Percentiles rank a stretch among this genome's conserved stretches.
phyloP scores from a whole-genome alignment of 2,113 vertebrate species.

The Serinus canaria region DNA sequence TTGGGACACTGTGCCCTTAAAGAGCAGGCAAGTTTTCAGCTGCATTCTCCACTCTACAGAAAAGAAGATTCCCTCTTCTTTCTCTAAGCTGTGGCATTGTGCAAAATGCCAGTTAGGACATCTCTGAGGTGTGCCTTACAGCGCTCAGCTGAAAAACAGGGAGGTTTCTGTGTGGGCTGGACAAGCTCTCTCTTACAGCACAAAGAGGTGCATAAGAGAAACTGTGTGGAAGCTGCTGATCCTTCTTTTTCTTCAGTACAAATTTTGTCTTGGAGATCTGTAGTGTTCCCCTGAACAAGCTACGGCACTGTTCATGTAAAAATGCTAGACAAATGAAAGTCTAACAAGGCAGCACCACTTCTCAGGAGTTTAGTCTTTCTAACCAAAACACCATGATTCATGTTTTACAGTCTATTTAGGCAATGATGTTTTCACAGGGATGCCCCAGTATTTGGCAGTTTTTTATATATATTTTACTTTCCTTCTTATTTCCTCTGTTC shows the following conservation, averaged over 20 bases:
- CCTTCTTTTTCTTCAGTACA: background rate
- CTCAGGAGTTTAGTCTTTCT: background rate
- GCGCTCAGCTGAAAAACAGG: background rate
- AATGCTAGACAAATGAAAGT: background rate
- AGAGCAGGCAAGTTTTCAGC: background rate
- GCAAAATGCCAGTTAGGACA: background rate
- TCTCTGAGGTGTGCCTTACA: background rate
- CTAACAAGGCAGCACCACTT: background rate
- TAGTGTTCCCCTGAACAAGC: background rate
- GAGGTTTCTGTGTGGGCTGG: background rate
- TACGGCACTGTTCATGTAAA: background rate
- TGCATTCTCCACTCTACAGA: background rate
- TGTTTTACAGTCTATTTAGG: background rate
- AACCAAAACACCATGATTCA: background rate
- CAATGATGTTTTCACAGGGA: background rate
- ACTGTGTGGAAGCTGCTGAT: background rate
- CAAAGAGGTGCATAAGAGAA: background rate
- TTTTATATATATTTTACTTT: conserved; percentile 39
- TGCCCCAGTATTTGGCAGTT: background rate
- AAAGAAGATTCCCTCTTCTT: background rate
- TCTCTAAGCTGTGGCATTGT: background rate
- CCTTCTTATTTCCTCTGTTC: conserved; percentile 13
- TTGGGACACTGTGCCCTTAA: background rate
- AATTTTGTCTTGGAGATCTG: background rate
- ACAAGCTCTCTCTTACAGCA: background rate